A percentile compares a stretch with the other conserved stretches of the same genome.
These are phyloP conservation scores for Caerostris extrusa DNA, from an alignment of 1,140 invertebrate genomes.

Conservation along the genomic window DNA sequence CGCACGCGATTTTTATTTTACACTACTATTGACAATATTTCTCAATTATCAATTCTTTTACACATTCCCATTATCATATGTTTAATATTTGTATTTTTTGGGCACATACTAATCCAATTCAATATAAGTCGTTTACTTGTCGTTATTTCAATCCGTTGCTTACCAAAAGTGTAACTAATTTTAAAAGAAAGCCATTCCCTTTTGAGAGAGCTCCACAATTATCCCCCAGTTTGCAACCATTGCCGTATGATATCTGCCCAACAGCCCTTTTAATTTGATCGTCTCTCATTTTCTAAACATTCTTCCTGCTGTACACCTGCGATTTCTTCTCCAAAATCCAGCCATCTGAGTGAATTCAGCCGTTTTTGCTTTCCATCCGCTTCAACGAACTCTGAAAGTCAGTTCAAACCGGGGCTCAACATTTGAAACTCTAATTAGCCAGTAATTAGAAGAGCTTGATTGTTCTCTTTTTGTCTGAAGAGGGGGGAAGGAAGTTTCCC, in stretches of 20 bases:
- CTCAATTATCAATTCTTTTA: too few species aligned
- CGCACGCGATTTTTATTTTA: too few species aligned
- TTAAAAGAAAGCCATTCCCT: too few species aligned
- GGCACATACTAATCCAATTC: too few species aligned
- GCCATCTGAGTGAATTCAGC: conserved; percentile 39
- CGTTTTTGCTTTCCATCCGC: conserved; percentile 53
- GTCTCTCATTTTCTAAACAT: conserved; percentile 37
- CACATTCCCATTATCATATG: too few species aligned
- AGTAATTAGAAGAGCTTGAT: conserved; percentile 69
- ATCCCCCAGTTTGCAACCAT: not conserved
- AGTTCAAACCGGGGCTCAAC: conserved; percentile 64
- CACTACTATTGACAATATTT: too few species aligned
- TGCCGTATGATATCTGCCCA: not conserved
- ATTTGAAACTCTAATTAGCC: conserved; percentile 73
- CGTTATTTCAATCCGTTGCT: too few species aligned
- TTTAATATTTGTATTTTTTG: too few species aligned
- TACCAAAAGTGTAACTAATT: too few species aligned
- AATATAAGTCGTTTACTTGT: too few species aligned
- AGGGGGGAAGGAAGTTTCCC: not conserved
- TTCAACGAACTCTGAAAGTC: conserved; percentile 61
- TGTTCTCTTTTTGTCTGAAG: conserved; percentile 65
- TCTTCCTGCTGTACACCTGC: not conserved
- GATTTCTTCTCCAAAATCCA: conserved; percentile 37
- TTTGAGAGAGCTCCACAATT: not conserved
- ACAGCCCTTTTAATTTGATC: conserved; percentile 44